Conservation (phyloP, 2,797 vertebrate genomes). For the Potorous gilbertii region DNA sequence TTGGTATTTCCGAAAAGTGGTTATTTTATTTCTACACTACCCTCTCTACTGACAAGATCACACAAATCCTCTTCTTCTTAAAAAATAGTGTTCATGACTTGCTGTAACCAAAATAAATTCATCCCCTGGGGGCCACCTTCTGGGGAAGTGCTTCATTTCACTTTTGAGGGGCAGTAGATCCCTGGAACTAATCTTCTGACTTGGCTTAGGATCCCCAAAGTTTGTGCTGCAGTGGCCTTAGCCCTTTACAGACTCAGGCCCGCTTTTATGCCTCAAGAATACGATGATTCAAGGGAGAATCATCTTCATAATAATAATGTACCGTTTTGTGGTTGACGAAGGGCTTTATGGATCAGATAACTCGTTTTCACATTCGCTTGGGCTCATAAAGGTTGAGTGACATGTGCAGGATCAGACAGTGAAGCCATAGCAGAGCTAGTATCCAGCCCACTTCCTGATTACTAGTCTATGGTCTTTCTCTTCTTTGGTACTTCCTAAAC, state of each 20-base stretch:
- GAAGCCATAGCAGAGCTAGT: constrained; percentile 22
- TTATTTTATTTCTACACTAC: background rate
- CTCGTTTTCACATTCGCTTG: constrained; percentile 21
- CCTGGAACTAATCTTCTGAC: background rate
- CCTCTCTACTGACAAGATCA: background rate
- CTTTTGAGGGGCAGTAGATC: background rate
- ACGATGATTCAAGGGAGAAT: background rate
- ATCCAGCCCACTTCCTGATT: background rate
- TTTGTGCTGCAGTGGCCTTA: background rate
- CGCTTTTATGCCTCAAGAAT: background rate
- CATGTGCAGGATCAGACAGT: background rate
- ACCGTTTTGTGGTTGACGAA: background rate
- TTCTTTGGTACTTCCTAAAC: background rate
- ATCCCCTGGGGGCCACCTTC: background rate
- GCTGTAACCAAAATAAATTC: background rate
- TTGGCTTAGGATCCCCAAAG: background rate
- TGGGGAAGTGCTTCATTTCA: background rate
- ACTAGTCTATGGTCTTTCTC: background rate
- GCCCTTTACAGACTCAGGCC: background rate
- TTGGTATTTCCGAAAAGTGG: background rate
- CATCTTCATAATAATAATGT: background rate
- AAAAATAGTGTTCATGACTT: background rate
- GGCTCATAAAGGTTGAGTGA: constrained; percentile 27
- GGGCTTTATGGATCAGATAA: background rate
- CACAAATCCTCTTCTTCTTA: background rate